Base-by-base conservation (phyloP, 2,888 invertebrate species). In the Lobophora halterata region DNA sequence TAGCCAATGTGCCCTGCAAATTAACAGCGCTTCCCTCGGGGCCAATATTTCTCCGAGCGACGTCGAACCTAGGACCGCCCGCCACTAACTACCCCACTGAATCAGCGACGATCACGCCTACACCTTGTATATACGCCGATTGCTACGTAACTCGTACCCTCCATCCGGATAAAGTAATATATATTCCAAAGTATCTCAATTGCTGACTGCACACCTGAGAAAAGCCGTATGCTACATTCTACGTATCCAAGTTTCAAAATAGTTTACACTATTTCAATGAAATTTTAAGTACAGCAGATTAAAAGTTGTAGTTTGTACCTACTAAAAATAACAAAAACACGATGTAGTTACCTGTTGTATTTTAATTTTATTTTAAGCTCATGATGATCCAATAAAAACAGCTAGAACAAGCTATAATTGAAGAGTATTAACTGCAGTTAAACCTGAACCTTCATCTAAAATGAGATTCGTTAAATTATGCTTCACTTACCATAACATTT, bases 21-120 rank as follows among this genome's bases (percentile, higher is more conserved):
- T 85, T 79, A 85, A 83, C 85, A 79, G 73, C 71, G 74, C 71
- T 79, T 76, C 82, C 83, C 83, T 65, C 62, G 76, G 63, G 82
- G 74, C 76, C 79, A 79, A 86, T 86, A 85, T 86, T 85, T 86
- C 83, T 85, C 80, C 70, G 63, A 49, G 71, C 77, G 79, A 80
- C 79, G 82, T 78, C 74, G 79, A 79, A 80, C 78, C 80, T 72
- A 70, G 79, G 73, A 77, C 78, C 81, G 81, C 80, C 85, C 79
- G 81, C 80, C 78, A 74, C 78, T 80, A 82, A 83, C 82, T 82
- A 77, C 82, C 80, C 79, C 80, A 83, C 82, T 86, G 86, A 85
- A 85, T 86, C 86, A 86, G 85, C 83, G 71, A 70, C 78, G 81
- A 85, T 79, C 85, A 85, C 86, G 86, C 86, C 86, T 86, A 83